These are phyloP conservation scores for Chesias legatella DNA, from an alignment of 2,888 invertebrate genomes.

Conservation along the genomic window DNA sequence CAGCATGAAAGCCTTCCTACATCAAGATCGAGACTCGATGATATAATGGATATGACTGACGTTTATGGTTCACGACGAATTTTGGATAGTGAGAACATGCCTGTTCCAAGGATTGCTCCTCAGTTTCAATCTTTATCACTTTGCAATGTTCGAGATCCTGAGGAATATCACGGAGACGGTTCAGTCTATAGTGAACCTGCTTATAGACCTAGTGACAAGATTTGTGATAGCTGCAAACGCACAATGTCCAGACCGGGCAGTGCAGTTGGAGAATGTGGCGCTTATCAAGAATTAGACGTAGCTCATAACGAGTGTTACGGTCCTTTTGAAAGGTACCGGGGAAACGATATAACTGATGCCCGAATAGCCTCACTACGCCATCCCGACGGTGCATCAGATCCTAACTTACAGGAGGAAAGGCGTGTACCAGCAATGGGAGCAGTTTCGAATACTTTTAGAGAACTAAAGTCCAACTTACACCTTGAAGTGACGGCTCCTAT, in stretches of 20 bases:
- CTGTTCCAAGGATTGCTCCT: slow-evolving; percentile 77
- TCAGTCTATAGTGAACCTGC: slow-evolving; percentile 94
- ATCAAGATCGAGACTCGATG: slow-evolving; percentile 85
- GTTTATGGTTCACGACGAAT: slow-evolving; percentile 89
- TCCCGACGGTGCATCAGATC: slow-evolving; percentile 96
- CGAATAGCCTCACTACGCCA: slow-evolving; percentile 88
- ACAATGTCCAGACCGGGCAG: slow-evolving; percentile 85
- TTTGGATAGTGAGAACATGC: slow-evolving; percentile 83
- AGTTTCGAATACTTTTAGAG: slow-evolving; percentile 81
- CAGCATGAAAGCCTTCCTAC: slow-evolving; percentile 72
- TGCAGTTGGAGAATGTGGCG: slow-evolving; percentile 83
- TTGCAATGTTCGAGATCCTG: slow-evolving; percentile 85
- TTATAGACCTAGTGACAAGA: slow-evolving; percentile 86
- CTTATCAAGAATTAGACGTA: slow-evolving; percentile 79
- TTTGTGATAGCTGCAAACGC: slow-evolving; percentile 87
- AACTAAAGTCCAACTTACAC: slow-evolving; percentile 74
- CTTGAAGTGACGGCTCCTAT: slow-evolving; percentile 77
- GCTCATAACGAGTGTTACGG: slow-evolving; percentile 73
- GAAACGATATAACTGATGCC: slow-evolving; percentile 74
- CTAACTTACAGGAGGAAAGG: slow-evolving; percentile 88
- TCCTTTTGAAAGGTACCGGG: slow-evolving; percentile 84
- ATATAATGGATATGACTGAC: slow-evolving; percentile 89
- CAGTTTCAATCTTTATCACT: slow-evolving; percentile 86
- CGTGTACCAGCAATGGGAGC: slow-evolving; percentile 83
- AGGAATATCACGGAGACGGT: slow-evolving; percentile 85